phyloP scores from a whole-genome alignment of 1,140 invertebrate species.

The Manduca sexta region DNA sequence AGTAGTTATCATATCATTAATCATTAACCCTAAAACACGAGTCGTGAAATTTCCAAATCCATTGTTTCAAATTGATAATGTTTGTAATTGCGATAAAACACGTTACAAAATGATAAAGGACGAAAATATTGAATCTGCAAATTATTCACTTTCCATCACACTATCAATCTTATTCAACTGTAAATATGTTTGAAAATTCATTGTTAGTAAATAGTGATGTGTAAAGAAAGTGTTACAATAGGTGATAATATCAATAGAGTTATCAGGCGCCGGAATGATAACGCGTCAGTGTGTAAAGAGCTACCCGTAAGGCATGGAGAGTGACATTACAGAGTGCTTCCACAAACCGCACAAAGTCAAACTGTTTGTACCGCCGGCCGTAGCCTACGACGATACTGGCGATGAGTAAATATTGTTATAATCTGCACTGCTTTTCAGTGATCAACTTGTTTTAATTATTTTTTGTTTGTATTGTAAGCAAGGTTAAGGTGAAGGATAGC shows the following conservation, averaged over 20 bases:
- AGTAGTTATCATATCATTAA: too few species aligned
- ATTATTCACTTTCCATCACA: too few species aligned
- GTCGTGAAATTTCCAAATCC: too few species aligned
- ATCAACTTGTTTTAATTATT: neutral
- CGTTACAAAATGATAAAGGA: too few species aligned
- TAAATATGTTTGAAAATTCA: neutral
- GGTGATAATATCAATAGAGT: conserved; percentile 14
- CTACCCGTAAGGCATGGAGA: conserved; percentile 18
- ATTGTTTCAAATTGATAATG: too few species aligned
- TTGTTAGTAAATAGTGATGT: conserved; percentile 1
- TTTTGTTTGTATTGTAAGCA: too few species aligned
- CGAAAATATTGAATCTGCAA: too few species aligned
- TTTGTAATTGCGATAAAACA: too few species aligned
- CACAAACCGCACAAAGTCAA: conserved; percentile 28
- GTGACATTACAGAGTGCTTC: conserved; percentile 31
- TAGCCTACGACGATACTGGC: conserved; percentile 17
- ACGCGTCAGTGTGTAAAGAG: conserved; percentile 10
- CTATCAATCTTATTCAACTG: too few species aligned
- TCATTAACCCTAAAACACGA: too few species aligned
- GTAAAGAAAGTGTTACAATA: conserved; percentile 8
- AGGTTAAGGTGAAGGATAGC: too few species aligned
- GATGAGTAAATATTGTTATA: conserved; percentile 32
- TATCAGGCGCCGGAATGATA: conserved; percentile 2
- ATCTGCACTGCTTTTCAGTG: neutral
- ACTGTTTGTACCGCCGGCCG: conserved; percentile 27